Conservation (phyloP, 2,888 invertebrate species). For the Thelaira solivaga region DNA sequence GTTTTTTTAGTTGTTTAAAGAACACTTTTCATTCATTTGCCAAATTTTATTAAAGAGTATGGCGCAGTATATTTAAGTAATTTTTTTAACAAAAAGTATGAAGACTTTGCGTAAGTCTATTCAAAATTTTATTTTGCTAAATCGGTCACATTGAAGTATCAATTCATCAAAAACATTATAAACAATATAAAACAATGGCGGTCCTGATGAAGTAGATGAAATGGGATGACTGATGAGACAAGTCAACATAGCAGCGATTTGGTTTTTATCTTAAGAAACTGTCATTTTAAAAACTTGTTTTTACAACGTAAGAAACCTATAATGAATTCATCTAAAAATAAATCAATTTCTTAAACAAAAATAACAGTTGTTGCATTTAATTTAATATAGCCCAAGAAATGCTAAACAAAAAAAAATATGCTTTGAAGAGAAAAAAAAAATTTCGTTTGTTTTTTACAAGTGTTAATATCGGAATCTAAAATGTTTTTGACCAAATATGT, state of each 20-base stretch:
- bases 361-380: constrained; percentile 37
- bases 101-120: too few species aligned
- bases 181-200: constrained; percentile 16
- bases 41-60: too few species aligned
- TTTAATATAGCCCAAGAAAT: constrained; percentile 8
- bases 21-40: too few species aligned
- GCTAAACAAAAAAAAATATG: neutral
- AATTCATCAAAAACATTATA: neutral
- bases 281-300: neutral
- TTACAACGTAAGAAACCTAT: neutral
- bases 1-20: too few species aligned
- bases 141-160: constrained; percentile 14
- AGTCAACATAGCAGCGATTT: constrained; percentile 31
- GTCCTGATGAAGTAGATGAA: constrained; percentile 46
- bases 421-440: neutral
- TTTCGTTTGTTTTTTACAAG: constrained; percentile 52
- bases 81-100: too few species aligned
- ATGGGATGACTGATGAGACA: constrained; percentile 50
- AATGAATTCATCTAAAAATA: constrained; percentile 20
- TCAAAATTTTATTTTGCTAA: neutral
- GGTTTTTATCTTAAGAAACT: constrained; percentile 2
- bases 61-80: too few species aligned
- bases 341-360: constrained; percentile 29
- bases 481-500: constrained; percentile 63
- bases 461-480: constrained; percentile 63